These are phyloP conservation scores for Caranx ignobilis DNA, from an alignment of 2,113 vertebrate species.

Conservation along the genomic window DNA sequence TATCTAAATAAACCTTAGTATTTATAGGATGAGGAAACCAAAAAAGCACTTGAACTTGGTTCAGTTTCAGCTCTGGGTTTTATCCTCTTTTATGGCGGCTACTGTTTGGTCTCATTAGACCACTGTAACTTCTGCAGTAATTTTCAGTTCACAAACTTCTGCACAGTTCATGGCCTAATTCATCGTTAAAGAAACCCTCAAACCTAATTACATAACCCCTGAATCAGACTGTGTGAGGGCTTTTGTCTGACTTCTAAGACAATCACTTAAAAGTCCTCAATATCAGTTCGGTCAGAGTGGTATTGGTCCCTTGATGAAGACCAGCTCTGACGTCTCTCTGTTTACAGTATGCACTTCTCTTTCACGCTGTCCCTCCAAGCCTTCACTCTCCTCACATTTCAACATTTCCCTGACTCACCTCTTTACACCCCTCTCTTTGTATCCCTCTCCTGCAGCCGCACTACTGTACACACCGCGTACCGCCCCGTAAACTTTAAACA, in stretches of 20 bases:
- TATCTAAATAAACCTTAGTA: neutral
- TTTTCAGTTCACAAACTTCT: slow-evolving; percentile 36
- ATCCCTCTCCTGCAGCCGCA: slow-evolving; percentile 35
- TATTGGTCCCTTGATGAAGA: slow-evolving; percentile 45
- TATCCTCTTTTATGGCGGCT: neutral
- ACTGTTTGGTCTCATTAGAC: slow-evolving; percentile 55
- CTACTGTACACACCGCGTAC: slow-evolving; percentile 40
- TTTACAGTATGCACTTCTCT: slow-evolving; percentile 58
- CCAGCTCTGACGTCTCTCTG: slow-evolving; percentile 50
- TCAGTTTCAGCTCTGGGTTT: neutral
- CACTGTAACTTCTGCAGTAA: slow-evolving; percentile 11
- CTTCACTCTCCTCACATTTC: slow-evolving; percentile 50
- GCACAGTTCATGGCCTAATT: slow-evolving; percentile 51
- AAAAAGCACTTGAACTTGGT: slow-evolving; percentile 5
- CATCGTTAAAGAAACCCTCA: slow-evolving; percentile 41
- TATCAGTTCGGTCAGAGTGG: slow-evolving; percentile 35
- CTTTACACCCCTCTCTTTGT: slow-evolving; percentile 32
- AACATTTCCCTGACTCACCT: slow-evolving; percentile 48
- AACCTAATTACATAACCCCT: slow-evolving; percentile 40
- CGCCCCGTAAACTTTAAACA: slow-evolving; percentile 74
- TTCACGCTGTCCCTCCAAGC: slow-evolving; percentile 38
- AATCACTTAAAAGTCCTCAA: slow-evolving; percentile 55
- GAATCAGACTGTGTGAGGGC: slow-evolving; percentile 32
- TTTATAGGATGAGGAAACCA: neutral
- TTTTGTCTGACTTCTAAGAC: slow-evolving; percentile 42